A percentile compares a stretch with the other conserved stretches of the same genome.
phyloP scores from a whole-genome alignment of 2,797 vertebrate species.

The Leptoclinus maculatus region DNA sequence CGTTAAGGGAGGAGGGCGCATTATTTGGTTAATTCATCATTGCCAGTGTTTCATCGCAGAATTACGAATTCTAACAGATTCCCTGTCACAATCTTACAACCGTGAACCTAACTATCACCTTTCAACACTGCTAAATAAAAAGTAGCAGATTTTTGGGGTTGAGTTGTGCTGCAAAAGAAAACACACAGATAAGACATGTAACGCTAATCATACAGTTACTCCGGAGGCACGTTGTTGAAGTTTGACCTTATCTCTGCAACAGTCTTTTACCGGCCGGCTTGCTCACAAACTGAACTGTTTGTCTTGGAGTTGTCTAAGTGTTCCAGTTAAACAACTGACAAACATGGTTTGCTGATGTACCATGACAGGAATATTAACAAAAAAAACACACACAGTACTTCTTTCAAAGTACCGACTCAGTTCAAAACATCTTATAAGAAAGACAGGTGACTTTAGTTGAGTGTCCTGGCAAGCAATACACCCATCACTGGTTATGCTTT shows the following conservation, averaged over 20 bases:
- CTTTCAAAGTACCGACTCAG: not conserved
- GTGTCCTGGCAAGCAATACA: not conserved
- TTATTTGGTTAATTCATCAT: not conserved
- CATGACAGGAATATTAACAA: not conserved
- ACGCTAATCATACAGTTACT: conserved; percentile 29
- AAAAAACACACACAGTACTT: not conserved
- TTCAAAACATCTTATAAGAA: conserved; percentile 7
- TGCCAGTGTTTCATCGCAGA: not conserved
- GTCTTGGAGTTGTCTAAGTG: conserved; percentile 34
- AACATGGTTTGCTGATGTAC: conserved; percentile 25
- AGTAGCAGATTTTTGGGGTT: conserved; percentile 2
- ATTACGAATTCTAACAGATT: not conserved
- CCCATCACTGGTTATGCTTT: conserved; percentile 33
- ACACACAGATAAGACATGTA: conserved; percentile 6
- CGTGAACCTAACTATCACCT: not conserved
- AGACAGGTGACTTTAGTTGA: conserved; percentile 13
- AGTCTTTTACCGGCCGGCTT: conserved; percentile 23
- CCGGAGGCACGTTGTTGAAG: conserved; percentile 35
- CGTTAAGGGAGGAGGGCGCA: not conserved
- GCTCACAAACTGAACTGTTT: conserved; percentile 53
- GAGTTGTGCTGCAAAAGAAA: conserved; percentile 4
- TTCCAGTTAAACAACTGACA: conserved; percentile 34
- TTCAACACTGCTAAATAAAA: not conserved
- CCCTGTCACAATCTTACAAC: not conserved
- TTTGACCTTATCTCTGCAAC: conserved; percentile 23